Conservation (phyloP, 1,140 invertebrate species). For the Tetragnatha versicolor region DNA sequence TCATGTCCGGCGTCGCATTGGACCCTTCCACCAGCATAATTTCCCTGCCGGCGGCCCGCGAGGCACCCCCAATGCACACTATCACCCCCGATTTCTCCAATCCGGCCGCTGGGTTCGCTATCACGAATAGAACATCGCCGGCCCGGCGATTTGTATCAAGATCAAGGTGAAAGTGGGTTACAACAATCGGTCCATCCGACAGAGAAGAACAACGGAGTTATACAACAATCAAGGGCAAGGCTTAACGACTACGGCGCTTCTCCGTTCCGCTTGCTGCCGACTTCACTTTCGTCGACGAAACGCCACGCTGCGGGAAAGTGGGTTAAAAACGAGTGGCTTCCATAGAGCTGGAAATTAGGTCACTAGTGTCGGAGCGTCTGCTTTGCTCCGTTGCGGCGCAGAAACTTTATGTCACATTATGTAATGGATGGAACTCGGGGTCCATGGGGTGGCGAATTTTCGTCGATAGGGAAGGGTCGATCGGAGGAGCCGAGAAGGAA, state of each 20-base stretch:
- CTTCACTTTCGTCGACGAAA: background rate
- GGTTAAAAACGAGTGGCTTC: slow-evolving; percentile 35
- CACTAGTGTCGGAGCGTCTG: slow-evolving; percentile 22
- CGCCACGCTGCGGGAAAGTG: slow-evolving; percentile 38
- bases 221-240: slow-evolving; percentile 42
- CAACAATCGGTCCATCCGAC: background rate
- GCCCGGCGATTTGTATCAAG: background rate
- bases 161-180: background rate
- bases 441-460: background rate
- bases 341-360: slow-evolving; percentile 25
- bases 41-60: slow-evolving; percentile 5
- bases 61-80: background rate
- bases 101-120: background rate
- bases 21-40: slow-evolving; percentile 24
- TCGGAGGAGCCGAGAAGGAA: slow-evolving; percentile 2
- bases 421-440: slow-evolving; percentile 5
- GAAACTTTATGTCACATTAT: too few species aligned
- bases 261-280: background rate
- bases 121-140: background rate
- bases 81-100: slow-evolving; percentile 22
- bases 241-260: background rate
- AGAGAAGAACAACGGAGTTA: background rate
- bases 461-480: background rate
- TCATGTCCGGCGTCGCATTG: slow-evolving; percentile 4
- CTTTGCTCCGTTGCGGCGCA: too few species aligned